Conservation (phyloP, 2,888 invertebrate species). For the Chrysotoxum bicinctum region DNA sequence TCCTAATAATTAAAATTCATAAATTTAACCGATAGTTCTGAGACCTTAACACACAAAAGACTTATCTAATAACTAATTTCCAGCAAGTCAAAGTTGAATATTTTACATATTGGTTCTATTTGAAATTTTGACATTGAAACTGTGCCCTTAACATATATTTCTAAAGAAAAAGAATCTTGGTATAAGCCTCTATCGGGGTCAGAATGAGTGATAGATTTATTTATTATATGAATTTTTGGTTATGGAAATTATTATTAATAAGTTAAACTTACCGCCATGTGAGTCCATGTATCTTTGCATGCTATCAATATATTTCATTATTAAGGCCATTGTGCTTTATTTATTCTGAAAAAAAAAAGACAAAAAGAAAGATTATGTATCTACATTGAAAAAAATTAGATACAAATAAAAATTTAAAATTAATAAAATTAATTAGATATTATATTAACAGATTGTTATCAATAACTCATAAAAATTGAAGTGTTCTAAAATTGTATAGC, state of each 20-base stretch:
- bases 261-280: slow-evolving; percentile 89
- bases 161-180: background rate
- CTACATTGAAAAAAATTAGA: background rate
- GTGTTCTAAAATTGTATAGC: too few species aligned
- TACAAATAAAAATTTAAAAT: background rate
- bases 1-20: background rate
- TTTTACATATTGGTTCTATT: background rate
- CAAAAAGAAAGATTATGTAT: slow-evolving; percentile 53
- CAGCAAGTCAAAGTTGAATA: background rate
- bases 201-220: background rate
- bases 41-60: background rate
- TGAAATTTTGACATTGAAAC: slow-evolving; percentile 1
- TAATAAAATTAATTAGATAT: background rate
- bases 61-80: background rate
- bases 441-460: background rate
- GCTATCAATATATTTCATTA: slow-evolving; percentile 90
- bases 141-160: background rate
- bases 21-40: background rate
- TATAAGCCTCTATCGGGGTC: background rate
- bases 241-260: background rate
- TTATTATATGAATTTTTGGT: background rate
- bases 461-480: background rate
- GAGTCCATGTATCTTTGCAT: slow-evolving; percentile 91
- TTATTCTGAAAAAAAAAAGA: slow-evolving; percentile 82
- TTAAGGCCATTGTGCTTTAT: slow-evolving; percentile 87